phyloP scores from a whole-genome alignment of 1,140 invertebrate species.

The Sycophaga agraensis region DNA sequence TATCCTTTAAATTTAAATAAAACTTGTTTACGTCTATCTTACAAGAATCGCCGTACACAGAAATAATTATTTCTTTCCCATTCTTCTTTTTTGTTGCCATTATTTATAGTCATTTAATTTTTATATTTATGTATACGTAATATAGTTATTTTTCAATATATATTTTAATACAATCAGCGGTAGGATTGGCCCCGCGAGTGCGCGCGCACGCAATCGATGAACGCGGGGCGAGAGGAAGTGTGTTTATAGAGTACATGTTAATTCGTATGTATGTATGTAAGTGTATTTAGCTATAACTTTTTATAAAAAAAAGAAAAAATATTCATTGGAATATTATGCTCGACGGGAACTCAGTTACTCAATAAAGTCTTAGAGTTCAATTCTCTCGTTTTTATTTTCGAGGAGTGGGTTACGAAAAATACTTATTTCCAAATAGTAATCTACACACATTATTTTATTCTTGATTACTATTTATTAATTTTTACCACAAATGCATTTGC shows the following conservation, averaged over 20 bases:
- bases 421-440: no score
- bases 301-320: not conserved
- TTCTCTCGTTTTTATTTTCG: not conserved
- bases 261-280: constrained; percentile 1
- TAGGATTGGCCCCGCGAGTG: constrained; percentile 9
- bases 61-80: not conserved
- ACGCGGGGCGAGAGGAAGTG: constrained; percentile 11
- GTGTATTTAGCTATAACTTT: not conserved
- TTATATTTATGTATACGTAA: constrained; percentile 4
- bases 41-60: not conserved
- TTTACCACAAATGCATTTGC: no score
- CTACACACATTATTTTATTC: no score
- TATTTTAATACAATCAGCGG: constrained; percentile 15
- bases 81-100: no score
- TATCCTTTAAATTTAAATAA: constrained; percentile 6
- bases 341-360: not conserved
- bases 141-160: not conserved
- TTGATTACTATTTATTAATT: no score
- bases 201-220: not conserved
- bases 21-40: not conserved
- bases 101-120: constrained; percentile 1
- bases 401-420: constrained; percentile 9
- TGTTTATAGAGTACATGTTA: no score
- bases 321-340: not conserved
- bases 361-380: not conserved